Conservation (phyloP, 2,113 vertebrate species). For the Brienomyrus longianalis region DNA sequence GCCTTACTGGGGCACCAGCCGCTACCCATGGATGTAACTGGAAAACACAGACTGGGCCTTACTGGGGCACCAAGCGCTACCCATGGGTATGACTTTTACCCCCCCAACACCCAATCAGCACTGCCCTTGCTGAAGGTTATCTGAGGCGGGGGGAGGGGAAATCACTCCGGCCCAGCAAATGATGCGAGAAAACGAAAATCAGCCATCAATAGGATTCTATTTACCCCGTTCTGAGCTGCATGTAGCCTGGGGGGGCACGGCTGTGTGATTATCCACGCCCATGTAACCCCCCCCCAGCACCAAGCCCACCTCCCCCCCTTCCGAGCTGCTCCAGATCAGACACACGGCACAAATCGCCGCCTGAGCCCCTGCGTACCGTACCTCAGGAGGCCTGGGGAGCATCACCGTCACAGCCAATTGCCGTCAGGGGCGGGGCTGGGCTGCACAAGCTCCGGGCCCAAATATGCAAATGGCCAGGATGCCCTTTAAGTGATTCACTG, state of each 20-base stretch:
- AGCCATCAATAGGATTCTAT: slow-evolving; percentile 57
- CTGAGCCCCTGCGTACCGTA: not conserved
- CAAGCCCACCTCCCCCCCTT: slow-evolving; percentile 58
- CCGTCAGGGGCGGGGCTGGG: not conserved
- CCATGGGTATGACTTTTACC: slow-evolving; percentile 33
- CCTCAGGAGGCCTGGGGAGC: not conserved
- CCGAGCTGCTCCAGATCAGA: slow-evolving; percentile 47
- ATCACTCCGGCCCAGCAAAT: slow-evolving; percentile 35
- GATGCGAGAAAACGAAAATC: slow-evolving; percentile 31
- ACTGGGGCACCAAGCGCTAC: slow-evolving; percentile 18
- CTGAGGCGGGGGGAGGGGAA: slow-evolving; percentile 37
- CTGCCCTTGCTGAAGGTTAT: slow-evolving; percentile 50
- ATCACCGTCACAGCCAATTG: not conserved
- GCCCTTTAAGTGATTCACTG: not conserved
- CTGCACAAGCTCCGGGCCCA: not conserved
- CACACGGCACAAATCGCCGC: slow-evolving; percentile 47
- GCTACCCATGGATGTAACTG: not conserved
- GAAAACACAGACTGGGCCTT: not conserved
- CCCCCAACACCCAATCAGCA: slow-evolving; percentile 34
- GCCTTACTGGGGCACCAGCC: slow-evolving; percentile 20
- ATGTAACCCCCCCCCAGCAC: slow-evolving; percentile 52
- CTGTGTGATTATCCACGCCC: slow-evolving; percentile 55
- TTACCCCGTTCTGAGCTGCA: slow-evolving; percentile 46
- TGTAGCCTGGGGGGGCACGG: slow-evolving; percentile 51
- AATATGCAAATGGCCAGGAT: not conserved